These are phyloP conservation scores for Phycodurus eques DNA, from an alignment of 2,113 vertebrate species.

Conservation along the genomic window DNA sequence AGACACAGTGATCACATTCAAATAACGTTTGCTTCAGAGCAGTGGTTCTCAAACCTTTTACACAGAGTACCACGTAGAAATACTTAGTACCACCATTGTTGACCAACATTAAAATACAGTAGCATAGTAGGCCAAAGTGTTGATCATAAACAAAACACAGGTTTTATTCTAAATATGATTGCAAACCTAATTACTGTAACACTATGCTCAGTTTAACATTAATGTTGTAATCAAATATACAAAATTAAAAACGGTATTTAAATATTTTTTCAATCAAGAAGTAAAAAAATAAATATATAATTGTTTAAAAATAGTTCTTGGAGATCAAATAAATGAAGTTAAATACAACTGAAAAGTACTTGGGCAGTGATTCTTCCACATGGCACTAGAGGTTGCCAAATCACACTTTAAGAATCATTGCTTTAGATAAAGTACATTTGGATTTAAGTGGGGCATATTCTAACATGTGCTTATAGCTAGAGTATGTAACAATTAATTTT, in stretches of 20 bases:
- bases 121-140: neutral
- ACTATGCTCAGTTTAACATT: neutral
- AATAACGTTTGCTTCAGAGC: neutral
- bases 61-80: neutral
- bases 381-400: no score
- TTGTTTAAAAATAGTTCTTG: neutral
- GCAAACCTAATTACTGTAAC: neutral
- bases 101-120: neutral
- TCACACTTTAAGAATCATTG: neutral
- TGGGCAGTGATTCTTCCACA: neutral
- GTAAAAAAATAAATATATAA: no score
- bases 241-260: neutral
- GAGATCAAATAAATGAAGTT: neutral
- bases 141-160: neutral
- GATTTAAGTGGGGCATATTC: no score
- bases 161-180: neutral
- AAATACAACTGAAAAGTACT: neutral
- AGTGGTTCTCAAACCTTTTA: neutral
- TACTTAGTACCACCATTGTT: neutral
- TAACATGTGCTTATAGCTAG: no score
- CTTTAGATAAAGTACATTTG: neutral
- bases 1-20: neutral
- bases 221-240: neutral
- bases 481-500: no score
- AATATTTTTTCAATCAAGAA: neutral